Evolutionary conservation across 2,113 vertebrate genomes (phyloP).

Genomic region (Engystomops pustulosus): DNA sequence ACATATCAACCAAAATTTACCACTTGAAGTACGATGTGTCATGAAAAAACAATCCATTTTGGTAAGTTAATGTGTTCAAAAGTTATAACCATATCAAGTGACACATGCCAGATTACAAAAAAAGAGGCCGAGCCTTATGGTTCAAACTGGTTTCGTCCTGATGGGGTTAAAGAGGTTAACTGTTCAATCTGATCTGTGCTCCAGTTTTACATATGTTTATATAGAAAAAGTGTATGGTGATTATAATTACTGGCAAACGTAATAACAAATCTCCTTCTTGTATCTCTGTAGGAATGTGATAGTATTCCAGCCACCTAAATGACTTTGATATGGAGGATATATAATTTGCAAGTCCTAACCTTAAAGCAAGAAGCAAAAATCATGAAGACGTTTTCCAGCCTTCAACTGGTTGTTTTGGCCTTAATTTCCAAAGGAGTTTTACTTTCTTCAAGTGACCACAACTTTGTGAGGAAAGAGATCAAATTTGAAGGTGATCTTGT

Average conservation of each 20-base stretch:
- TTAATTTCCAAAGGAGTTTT: slow-evolving; percentile 87
- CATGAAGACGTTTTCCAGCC: slow-evolving; percentile 81
- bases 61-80: no score
- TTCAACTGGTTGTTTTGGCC: slow-evolving; percentile 81
- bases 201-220: no score
- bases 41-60: no score
- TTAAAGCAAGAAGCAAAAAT: slow-evolving; percentile 65
- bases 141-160: no score
- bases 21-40: no score
- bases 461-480: slow-evolving; percentile 89
- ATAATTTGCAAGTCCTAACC: slow-evolving; percentile 63
- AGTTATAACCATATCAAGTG: no score
- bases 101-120: no score
- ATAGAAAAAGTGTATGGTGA: neutral
- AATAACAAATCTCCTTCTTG: slow-evolving; percentile 64
- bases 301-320: slow-evolving; percentile 69
- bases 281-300: slow-evolving; percentile 74
- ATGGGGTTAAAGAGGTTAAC: no score
- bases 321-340: slow-evolving; percentile 76
- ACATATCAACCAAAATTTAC: no score
- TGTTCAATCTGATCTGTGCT: no score
- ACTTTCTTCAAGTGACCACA: slow-evolving; percentile 84
- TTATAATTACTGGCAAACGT: no score
- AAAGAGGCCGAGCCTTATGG: no score
- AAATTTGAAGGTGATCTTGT: slow-evolving; percentile 97